Percentiles rank a stretch among this genome's conserved stretches.
phyloP scores from a whole-genome alignment of 2,797 vertebrate genomes.

The Kryptopterus vitreolus region DNA sequence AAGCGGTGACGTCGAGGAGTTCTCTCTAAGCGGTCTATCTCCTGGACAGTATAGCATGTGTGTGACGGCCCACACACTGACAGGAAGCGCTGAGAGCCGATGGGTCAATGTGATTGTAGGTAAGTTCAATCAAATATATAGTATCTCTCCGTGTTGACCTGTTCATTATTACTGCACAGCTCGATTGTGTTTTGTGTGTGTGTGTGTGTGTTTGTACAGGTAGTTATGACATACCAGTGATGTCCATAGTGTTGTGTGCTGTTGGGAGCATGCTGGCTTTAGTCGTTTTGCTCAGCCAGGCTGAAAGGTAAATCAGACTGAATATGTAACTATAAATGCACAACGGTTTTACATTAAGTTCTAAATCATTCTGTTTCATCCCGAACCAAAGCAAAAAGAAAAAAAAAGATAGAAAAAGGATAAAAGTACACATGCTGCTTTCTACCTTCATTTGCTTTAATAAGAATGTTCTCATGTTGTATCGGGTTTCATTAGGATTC shows the following conservation, averaged over 20 bases:
- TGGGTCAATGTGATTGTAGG: constrained; percentile 43
- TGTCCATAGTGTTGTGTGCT: constrained; percentile 44
- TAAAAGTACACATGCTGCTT: neutral
- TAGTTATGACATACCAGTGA: constrained; percentile 25
- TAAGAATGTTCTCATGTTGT: neutral
- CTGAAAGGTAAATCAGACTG: constrained; percentile 44
- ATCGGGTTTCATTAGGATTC: constrained; percentile 46
- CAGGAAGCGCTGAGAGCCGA: constrained; percentile 37
- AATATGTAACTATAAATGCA: neutral
- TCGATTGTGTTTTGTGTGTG: constrained; percentile 10
- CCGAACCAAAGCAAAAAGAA: neutral
- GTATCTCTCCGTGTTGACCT: neutral
- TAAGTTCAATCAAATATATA: constrained; percentile 4
- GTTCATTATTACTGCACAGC: neutral
- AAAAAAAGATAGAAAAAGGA: neutral
- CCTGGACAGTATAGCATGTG: constrained; percentile 37
- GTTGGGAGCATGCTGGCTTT: constrained; percentile 40
- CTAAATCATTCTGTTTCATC: neutral
- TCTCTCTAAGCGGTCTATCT: constrained; percentile 24
- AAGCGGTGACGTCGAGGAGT: neutral
- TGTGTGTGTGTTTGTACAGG: constrained; percentile 43
- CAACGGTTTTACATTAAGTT: neutral
- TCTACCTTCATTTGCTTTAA: neutral
- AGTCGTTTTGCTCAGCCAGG: constrained; percentile 45
- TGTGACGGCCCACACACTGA: constrained; percentile 46